Percentiles rank a stretch among this genome's conserved stretches.
Conservation (phyloP, 2,113 vertebrate genomes). For the Aphyosemion australe region DNA sequence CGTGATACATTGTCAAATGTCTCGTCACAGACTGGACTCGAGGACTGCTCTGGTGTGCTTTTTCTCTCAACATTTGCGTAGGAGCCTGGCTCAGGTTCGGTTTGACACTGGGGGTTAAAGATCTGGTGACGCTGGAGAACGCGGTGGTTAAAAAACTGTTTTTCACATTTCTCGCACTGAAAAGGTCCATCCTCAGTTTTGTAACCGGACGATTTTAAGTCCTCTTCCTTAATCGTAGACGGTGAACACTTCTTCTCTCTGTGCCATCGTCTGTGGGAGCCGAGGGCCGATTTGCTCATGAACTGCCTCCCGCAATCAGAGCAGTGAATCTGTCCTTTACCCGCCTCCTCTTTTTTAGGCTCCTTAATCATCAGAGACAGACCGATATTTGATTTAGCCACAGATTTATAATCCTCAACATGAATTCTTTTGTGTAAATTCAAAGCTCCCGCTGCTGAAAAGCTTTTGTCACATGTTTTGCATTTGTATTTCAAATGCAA, state of each 20-base stretch:
- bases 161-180: constrained; percentile 70
- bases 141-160: constrained; percentile 74
- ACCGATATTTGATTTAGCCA: constrained; percentile 24
- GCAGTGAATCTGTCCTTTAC: constrained; percentile 68
- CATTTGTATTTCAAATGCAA: constrained; percentile 74
- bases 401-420: constrained; percentile 33
- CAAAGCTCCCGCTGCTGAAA: constrained; percentile 74
- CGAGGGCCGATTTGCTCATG: constrained; percentile 75
- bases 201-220: constrained; percentile 21
- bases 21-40: constrained; percentile 51
- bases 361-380: constrained; percentile 26
- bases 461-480: constrained; percentile 69
- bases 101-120: constrained; percentile 63
- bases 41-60: constrained; percentile 5
- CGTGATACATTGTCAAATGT: constrained; percentile 51
- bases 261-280: constrained; percentile 79
- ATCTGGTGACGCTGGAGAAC: constrained; percentile 73
- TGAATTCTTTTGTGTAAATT: constrained; percentile 79
- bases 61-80: not conserved
- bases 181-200: constrained; percentile 60
- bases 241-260: constrained; percentile 64
- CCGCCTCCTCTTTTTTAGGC: constrained; percentile 36
- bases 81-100: constrained; percentile 13
- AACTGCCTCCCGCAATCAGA: constrained; percentile 77
- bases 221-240: constrained; percentile 52